A percentile compares a stretch with the other conserved stretches of the same genome.
phyloP scores from a whole-genome alignment of 2,113 vertebrate species.

The Podilymbus podiceps region DNA sequence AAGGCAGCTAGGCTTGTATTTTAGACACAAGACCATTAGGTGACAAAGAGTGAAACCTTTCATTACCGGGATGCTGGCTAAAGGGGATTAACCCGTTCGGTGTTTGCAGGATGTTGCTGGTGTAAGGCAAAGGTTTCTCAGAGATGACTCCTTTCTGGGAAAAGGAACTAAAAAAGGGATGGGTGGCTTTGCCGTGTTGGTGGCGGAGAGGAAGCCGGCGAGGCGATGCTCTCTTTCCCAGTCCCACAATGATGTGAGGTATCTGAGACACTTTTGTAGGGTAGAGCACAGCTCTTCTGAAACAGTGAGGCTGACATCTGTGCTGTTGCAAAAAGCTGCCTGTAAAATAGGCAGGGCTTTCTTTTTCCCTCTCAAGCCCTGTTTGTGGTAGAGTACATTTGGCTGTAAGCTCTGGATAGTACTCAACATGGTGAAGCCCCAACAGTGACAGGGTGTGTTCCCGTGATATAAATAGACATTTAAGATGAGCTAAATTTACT shows the following conservation, averaged over 20 bases:
- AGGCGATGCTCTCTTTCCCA: background rate
- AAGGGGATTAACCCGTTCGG: conserved; percentile 42
- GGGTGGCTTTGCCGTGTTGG: background rate
- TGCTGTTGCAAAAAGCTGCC: conserved; percentile 25
- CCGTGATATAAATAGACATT: conserved; percentile 48
- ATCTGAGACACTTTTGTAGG: background rate
- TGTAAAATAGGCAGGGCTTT: conserved; percentile 30
- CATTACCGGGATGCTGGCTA: background rate
- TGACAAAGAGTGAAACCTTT: conserved; percentile 58
- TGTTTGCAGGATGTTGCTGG: background rate
- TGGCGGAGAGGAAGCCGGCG: background rate
- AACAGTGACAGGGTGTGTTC: conserved; percentile 60
- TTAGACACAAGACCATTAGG: conserved; percentile 53
- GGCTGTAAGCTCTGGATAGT: conserved; percentile 43
- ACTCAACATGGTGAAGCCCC: conserved; percentile 43
- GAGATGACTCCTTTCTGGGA: background rate
- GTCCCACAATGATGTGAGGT: background rate
- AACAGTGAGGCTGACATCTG: background rate
- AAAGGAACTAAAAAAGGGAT: background rate
- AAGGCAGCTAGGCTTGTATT: conserved; percentile 53
- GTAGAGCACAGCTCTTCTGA: background rate
- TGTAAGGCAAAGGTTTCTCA: background rate
- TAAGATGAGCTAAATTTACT: conserved; percentile 67
- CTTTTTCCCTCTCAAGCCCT: conserved; percentile 25
- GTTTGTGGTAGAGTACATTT: conserved; percentile 44